A percentile compares a stretch with the other conserved stretches of the same genome.
These are phyloP conservation scores for Exocentrus adspersus DNA, from an alignment of 2,888 invertebrate species.

Conservation along the genomic window DNA sequence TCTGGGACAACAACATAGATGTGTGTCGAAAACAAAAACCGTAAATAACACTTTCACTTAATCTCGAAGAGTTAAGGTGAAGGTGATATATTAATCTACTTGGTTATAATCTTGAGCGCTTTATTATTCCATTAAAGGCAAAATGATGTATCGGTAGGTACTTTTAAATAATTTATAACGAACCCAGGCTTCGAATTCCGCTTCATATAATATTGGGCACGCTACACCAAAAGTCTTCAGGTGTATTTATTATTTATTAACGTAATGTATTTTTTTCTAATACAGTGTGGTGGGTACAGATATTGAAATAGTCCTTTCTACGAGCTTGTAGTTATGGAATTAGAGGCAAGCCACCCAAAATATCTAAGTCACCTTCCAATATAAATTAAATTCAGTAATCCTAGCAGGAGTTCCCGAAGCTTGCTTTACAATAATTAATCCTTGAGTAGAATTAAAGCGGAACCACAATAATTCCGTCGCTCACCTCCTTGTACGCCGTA, in stretches of 20 bases:
- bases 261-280: too few species aligned
- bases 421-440: background rate
- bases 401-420: background rate
- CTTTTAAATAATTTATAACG: background rate
- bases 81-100: background rate
- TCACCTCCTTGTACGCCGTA: background rate
- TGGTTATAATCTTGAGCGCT: background rate
- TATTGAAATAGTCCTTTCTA: too few species aligned
- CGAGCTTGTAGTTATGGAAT: too few species aligned
- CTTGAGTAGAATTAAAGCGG: background rate
- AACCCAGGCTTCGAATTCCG: too few species aligned
- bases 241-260: too few species aligned
- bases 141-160: background rate
- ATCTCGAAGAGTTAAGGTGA: background rate
- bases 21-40: background rate
- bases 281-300: too few species aligned
- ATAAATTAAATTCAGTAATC: background rate
- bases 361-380: background rate
- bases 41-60: background rate
- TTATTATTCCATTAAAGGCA: background rate
- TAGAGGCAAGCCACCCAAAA: background rate
- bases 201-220: too few species aligned
- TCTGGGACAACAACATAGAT: background rate
- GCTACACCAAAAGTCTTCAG: too few species aligned
- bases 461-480: background rate